These are phyloP conservation scores for Pseudomyrmex concolor DNA, from an alignment of 1,140 invertebrate species.

Conservation along the genomic window DNA sequence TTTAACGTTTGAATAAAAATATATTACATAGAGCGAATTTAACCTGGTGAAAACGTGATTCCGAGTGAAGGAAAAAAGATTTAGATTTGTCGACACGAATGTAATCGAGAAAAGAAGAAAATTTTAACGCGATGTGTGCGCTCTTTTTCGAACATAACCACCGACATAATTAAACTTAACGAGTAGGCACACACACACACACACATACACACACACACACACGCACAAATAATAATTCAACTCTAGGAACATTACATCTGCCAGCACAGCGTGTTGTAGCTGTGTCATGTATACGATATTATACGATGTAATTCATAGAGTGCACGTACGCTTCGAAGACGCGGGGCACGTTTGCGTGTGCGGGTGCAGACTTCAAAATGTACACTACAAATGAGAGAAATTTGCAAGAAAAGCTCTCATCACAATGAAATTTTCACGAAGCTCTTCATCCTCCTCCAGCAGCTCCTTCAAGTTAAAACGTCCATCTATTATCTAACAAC, in stretches of 20 bases:
- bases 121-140: background rate
- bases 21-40: background rate
- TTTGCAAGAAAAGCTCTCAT: background rate
- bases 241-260: slow-evolving; percentile 51
- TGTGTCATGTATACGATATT: slow-evolving; percentile 25
- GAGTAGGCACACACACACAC: slow-evolving; percentile 7
- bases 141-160: slow-evolving; percentile 8
- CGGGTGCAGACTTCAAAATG: background rate
- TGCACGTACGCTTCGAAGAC: too few relatives aligned
- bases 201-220: too few relatives aligned
- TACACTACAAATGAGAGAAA: background rate
- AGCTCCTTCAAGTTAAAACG: background rate
- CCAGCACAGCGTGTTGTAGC: slow-evolving; percentile 15
- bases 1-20: background rate
- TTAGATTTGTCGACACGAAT: background rate
- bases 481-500: background rate
- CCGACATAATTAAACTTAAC: slow-evolving; percentile 28
- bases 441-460: background rate
- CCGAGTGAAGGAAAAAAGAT: background rate
- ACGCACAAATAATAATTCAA: slow-evolving; percentile 36
- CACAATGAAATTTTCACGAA: slow-evolving; percentile 22
- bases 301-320: slow-evolving; percentile 29
- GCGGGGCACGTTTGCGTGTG: too few relatives aligned
- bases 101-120: slow-evolving; percentile 13
- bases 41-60: background rate